A percentile compares a stretch with the other conserved stretches of the same genome.
Evolutionary conservation across 2,888 invertebrate genomes (phyloP).

Genomic region (Nymphalis urticae): DNA sequence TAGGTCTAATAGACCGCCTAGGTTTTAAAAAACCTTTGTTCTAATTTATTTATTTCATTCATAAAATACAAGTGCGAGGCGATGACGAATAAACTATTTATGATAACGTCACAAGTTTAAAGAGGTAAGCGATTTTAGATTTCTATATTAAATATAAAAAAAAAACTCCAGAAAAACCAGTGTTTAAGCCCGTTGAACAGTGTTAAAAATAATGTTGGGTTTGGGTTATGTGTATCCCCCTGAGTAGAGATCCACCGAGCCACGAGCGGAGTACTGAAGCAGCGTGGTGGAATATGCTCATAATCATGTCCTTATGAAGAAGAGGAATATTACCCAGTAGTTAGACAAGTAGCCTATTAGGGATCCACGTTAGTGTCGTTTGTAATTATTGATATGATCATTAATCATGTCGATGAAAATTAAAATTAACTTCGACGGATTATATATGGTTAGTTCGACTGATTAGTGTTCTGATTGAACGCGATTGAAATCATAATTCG

Average conservation of each 20-base stretch:
- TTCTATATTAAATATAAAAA: too few relatives aligned
- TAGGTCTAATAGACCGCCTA: constrained; percentile 27
- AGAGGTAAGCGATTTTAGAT: background rate
- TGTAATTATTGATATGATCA: background rate
- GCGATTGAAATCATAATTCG: background rate
- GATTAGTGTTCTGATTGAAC: constrained; percentile 8
- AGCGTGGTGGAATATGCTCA: too few relatives aligned
- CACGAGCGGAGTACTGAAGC: too few relatives aligned
- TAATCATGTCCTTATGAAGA: too few relatives aligned
- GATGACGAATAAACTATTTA: constrained; percentile 16
- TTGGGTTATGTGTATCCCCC: too few relatives aligned
- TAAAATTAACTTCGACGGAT: constrained; percentile 13
- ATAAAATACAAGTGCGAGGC: constrained; percentile 11
- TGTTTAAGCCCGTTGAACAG: too few relatives aligned
- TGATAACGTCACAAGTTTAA: background rate
- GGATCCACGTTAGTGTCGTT: background rate
- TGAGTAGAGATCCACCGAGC: too few relatives aligned
- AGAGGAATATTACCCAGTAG: too few relatives aligned
- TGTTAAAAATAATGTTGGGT: too few relatives aligned
- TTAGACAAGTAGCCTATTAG: too few relatives aligned
- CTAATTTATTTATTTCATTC: constrained; percentile 31
- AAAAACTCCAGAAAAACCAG: too few relatives aligned
- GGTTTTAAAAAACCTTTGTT: constrained; percentile 29
- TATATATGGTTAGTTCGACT: constrained; percentile 19
- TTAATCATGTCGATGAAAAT: constrained; percentile 5